Evolutionary conservation across 92 coral and sea anemone genomes (phyloP).

Genomic region (Porites divaricata): DNA sequence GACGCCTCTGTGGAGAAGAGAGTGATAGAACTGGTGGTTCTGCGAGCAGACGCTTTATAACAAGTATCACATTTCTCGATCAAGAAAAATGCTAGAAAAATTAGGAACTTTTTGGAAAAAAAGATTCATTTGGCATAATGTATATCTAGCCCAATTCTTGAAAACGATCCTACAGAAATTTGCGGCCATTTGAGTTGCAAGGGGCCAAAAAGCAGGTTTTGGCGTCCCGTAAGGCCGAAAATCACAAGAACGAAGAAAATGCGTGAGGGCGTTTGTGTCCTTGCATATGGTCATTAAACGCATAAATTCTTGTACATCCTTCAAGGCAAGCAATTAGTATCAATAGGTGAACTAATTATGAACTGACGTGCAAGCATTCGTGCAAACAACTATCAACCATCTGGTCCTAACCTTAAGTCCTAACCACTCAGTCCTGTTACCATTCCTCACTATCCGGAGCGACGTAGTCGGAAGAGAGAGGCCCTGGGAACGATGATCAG

Average conservation of each 20-base stretch:
- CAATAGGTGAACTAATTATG: not conserved
- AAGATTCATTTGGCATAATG: not conserved
- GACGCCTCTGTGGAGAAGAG: not conserved
- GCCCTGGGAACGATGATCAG: not conserved
- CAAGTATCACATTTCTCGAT: not conserved
- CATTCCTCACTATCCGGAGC: not conserved
- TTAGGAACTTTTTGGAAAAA: too few species aligned
- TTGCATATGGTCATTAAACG: not conserved
- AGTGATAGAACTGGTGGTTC: not conserved
- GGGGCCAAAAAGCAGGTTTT: not conserved
- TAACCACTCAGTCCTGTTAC: not conserved
- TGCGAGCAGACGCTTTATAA: not conserved
- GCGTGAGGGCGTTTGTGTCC: conserved; percentile 2
- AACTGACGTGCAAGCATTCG: not conserved
- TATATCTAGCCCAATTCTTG: not conserved
- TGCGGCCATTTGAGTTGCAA: too few species aligned
- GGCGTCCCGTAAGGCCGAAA: not conserved
- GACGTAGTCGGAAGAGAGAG: not conserved
- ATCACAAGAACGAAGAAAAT: not conserved
- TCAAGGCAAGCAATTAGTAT: not conserved
- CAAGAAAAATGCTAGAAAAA: not conserved
- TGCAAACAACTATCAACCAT: too few species aligned
- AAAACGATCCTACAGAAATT: not conserved
- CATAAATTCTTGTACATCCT: not conserved
- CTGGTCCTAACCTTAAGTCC: not conserved